These are phyloP conservation scores for Pandemis heparana DNA, from an alignment of 2,888 invertebrate species.

Conservation along the genomic window DNA sequence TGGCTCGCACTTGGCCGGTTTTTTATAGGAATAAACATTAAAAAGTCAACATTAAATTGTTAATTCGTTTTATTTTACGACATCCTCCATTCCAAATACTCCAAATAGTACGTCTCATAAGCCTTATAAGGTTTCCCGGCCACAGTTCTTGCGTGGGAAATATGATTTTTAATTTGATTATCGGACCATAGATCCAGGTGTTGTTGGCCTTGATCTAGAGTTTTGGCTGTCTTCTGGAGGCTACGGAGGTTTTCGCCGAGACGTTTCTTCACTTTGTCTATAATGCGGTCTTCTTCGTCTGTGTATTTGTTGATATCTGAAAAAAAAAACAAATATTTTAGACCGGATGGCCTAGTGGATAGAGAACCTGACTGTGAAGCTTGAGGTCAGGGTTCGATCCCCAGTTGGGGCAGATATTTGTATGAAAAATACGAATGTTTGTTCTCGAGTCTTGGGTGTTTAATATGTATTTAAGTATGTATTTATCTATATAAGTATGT, in stretches of 20 bases:
- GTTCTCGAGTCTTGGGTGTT: no score
- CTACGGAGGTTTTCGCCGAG: conserved; percentile 63
- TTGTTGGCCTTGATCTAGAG: conserved; percentile 60
- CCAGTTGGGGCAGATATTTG: no score
- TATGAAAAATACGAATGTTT: no score
- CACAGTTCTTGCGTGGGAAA: conserved; percentile 60
- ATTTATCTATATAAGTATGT: no score
- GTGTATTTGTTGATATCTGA: conserved; percentile 64
- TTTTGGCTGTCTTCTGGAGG: conserved; percentile 64
- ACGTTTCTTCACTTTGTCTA: conserved; percentile 71
- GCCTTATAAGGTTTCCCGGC: conserved; percentile 66
- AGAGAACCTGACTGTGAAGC: no score
- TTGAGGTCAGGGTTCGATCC: no score
- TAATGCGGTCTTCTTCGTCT: conserved; percentile 58
- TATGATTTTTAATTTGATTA: conserved; percentile 60
- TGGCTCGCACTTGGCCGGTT: no score
- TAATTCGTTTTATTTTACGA: background rate
- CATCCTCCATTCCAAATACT: conserved; percentile 50
- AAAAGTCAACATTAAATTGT: no score
- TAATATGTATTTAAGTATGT: no score
- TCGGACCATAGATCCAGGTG: conserved; percentile 67
- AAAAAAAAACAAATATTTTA: no score
- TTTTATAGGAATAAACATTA: no score
- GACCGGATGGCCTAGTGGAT: no score
- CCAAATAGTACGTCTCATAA: conserved; percentile 62